Evolutionary conservation across 1,140 invertebrate species (phyloP).

Genomic region (Oncopodura yosiiana): DNA sequence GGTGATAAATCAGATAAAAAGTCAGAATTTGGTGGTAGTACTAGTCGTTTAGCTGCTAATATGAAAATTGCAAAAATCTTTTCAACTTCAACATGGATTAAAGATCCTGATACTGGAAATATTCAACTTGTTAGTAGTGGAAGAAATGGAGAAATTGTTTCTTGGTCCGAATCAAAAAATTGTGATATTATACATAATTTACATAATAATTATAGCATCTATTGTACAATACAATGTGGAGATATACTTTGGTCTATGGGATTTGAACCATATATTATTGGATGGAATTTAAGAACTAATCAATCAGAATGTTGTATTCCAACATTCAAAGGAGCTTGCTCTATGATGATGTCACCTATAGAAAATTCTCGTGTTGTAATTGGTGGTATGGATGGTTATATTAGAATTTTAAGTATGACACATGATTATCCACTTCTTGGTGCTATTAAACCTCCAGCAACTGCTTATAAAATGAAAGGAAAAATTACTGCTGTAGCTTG

Average conservation of each 20-base stretch:
- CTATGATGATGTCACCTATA: constrained; percentile 10
- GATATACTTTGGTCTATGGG: constrained; percentile 28
- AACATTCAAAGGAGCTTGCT: constrained; percentile 20
- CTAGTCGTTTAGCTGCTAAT: too few relatives aligned
- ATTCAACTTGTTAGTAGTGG: background rate
- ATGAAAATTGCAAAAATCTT: constrained; percentile 7
- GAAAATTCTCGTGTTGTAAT: constrained; percentile 8
- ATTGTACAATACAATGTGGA: constrained; percentile 24
- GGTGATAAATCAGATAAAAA: constrained; percentile 17
- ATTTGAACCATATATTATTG: constrained; percentile 26
- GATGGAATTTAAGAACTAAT: constrained; percentile 22
- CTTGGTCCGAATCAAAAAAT: constrained; percentile 1
- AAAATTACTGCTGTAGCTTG: constrained; percentile 30
- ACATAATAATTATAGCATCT: constrained; percentile 15
- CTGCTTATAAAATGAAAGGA: constrained; percentile 18
- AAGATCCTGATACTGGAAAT: constrained; percentile 14
- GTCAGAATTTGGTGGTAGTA: background rate
- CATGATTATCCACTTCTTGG: constrained; percentile 13
- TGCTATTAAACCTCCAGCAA: background rate
- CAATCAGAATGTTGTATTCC: constrained; percentile 21
- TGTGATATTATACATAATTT: constrained; percentile 14
- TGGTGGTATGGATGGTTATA: constrained; percentile 20
- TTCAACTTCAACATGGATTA: constrained; percentile 6
- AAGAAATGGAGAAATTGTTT: constrained; percentile 13
- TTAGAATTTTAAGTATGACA: constrained; percentile 17